Evolutionary conservation across 2,113 vertebrate genomes (phyloP).

Genomic region (Oncorhynchus mykiss): DNA sequence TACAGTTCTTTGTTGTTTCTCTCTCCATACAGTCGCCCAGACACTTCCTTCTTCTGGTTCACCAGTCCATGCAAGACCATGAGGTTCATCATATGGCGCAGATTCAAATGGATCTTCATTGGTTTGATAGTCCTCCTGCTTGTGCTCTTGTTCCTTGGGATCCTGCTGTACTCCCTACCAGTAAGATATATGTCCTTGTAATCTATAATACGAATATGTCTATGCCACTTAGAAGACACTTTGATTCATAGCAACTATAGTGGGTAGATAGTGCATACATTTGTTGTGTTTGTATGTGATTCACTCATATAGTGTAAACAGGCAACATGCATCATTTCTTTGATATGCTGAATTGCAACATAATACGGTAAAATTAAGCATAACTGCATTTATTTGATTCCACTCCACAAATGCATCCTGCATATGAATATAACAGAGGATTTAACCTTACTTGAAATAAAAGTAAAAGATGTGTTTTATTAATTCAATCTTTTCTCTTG

Average conservation of each 20-base stretch:
- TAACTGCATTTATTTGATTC: too few relatives aligned
- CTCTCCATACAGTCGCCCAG: conserved; percentile 83
- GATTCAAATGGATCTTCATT: conserved; percentile 92
- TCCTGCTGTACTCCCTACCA: conserved; percentile 93
- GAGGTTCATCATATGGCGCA: conserved; percentile 95
- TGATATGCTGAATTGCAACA: too few relatives aligned
- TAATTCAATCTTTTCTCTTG: conserved; percentile 7
- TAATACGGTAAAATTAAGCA: too few relatives aligned
- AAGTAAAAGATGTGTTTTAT: neutral
- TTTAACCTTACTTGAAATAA: neutral
- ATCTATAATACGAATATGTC: too few relatives aligned
- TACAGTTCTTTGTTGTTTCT: neutral
- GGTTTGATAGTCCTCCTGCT: conserved; percentile 80
- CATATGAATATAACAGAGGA: neutral
- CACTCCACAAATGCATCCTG: too few relatives aligned
- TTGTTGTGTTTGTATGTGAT: too few relatives aligned
- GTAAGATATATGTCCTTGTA: conserved; percentile 66
- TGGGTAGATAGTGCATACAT: too few relatives aligned
- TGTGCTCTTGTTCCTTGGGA: conserved; percentile 85
- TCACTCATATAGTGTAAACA: neutral
- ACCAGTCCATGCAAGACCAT: conserved; percentile 97
- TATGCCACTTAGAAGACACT: too few relatives aligned
- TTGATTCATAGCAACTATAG: too few relatives aligned
- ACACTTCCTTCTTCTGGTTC: conserved; percentile 99
- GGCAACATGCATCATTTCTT: too few relatives aligned